phyloP scores from a whole-genome alignment of 2,888 invertebrate genomes.

The Thysanoteuthis rhombus region DNA sequence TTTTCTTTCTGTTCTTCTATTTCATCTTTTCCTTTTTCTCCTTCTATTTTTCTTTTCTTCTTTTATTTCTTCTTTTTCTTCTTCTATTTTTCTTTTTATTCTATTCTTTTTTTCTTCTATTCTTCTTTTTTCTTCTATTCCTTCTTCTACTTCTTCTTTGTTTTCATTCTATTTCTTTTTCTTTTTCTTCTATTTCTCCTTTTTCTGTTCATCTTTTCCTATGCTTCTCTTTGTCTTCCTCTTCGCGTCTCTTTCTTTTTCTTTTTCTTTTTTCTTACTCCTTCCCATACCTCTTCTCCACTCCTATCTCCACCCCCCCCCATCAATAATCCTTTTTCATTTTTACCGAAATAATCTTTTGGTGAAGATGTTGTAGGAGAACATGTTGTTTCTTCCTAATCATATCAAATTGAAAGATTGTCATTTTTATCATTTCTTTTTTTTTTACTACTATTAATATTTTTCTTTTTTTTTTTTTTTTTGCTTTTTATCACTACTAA shows the following conservation, averaged over 20 bases:
- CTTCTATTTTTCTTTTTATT: background rate
- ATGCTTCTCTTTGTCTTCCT: background rate
- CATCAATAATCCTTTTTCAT: too few species aligned
- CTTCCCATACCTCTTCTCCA: background rate
- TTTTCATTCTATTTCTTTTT: background rate
- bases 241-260: background rate
- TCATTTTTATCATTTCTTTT: too few species aligned
- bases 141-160: background rate
- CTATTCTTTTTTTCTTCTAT: background rate
- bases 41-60: background rate
- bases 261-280: background rate
- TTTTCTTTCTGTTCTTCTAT: background rate
- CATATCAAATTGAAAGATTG: too few species aligned
- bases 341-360: too few species aligned
- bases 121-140: background rate
- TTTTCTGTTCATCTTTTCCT: background rate
- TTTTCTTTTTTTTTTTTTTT: too few species aligned
- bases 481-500: too few species aligned
- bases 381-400: too few species aligned
- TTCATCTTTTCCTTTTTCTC: background rate
- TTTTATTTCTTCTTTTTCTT: background rate
- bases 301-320: background rate
- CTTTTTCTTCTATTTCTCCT: background rate
- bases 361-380: too few species aligned
- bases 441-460: too few species aligned